phyloP scores from a whole-genome alignment of 2,797 vertebrate genomes.

The Xenopus petersii region DNA sequence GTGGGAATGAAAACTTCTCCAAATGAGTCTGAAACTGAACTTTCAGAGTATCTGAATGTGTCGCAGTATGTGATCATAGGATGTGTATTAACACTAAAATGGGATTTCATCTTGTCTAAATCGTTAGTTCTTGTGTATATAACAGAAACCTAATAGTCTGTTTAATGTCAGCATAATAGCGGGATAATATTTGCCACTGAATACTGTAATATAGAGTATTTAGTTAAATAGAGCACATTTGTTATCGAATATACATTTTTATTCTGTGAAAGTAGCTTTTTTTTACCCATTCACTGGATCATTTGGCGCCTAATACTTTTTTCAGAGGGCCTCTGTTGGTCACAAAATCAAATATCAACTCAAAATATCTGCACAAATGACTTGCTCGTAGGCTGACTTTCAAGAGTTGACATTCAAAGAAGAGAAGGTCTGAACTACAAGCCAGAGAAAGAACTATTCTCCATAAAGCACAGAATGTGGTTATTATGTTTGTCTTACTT shows the following conservation, averaged over 20 bases:
- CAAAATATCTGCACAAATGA: too few species aligned
- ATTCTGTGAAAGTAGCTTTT: too few species aligned
- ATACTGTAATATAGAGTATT: not conserved
- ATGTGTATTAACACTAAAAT: constrained; percentile 1
- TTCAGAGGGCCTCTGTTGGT: too few species aligned
- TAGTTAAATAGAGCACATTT: too few species aligned
- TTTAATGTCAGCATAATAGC: constrained; percentile 7
- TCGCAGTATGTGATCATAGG: not conserved
- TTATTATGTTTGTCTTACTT: constrained; percentile 4
- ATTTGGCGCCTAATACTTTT: too few species aligned
- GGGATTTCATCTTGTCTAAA: not conserved
- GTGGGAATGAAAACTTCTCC: not conserved
- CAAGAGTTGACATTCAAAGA: not conserved
- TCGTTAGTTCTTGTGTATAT: not conserved
- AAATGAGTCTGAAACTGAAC: not conserved
- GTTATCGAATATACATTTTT: not conserved
- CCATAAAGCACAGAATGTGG: not conserved
- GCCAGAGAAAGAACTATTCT: too few species aligned
- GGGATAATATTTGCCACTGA: not conserved
- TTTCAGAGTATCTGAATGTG: not conserved
- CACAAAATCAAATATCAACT: too few species aligned
- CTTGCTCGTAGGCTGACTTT: too few species aligned
- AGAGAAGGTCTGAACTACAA: not conserved
- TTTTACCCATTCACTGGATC: too few species aligned
- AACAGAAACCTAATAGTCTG: not conserved